Percentiles rank a stretch among this genome's conserved stretches.
Conservation (phyloP, 2,113 vertebrate genomes). For the Spermophilus dauricus region DNA sequence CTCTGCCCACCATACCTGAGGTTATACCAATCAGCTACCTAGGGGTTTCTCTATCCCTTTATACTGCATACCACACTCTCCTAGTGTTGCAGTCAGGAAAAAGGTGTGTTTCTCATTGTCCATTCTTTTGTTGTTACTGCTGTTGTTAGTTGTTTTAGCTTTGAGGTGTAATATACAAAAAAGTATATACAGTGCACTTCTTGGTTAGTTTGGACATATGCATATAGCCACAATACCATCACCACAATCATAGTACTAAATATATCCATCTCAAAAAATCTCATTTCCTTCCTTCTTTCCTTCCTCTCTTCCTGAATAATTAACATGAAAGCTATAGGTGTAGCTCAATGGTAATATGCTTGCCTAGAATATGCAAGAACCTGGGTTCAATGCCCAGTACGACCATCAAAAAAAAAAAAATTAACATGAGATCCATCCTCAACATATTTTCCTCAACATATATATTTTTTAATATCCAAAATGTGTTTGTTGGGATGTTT, state of each 20-base stretch:
- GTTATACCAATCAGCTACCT: neutral
- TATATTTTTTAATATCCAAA: no score
- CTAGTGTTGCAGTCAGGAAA: neutral
- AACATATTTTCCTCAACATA: neutral
- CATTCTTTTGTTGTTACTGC: neutral
- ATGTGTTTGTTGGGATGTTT: no score
- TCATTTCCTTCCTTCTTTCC: no score
- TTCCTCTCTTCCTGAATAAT: no score
- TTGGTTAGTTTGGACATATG: neutral
- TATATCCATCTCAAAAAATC: neutral
- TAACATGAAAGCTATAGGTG: no score
- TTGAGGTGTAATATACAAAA: neutral
- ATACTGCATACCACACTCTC: neutral
- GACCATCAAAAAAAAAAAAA: neutral
- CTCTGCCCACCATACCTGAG: neutral
- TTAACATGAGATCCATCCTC: neutral
- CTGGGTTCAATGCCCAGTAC: no score
- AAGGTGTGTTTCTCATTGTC: neutral
- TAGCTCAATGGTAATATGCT: no score
- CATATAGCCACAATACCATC: neutral
- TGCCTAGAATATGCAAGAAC: no score
- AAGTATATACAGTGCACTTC: neutral
- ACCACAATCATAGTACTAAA: neutral
- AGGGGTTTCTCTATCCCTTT: neutral
- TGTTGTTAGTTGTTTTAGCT: neutral